These are phyloP conservation scores for Tychaedon coryphoeus DNA, from an alignment of 2,113 vertebrate genomes.

Conservation along the genomic window DNA sequence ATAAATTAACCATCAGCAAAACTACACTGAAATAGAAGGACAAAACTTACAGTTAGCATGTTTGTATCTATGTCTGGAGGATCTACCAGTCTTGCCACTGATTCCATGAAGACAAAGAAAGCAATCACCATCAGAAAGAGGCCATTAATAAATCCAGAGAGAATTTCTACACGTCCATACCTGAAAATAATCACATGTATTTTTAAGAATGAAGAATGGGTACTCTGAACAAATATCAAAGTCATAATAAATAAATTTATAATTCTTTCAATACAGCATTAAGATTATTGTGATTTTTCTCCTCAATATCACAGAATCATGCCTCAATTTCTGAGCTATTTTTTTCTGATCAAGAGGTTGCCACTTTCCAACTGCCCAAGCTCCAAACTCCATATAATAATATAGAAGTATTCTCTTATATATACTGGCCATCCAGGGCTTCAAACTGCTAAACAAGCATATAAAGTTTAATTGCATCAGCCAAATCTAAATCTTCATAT, in stretches of 20 bases:
- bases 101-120: constrained; percentile 97
- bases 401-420: neutral
- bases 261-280: neutral
- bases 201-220: neutral
- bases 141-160: constrained; percentile 97
- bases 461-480: neutral
- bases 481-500: neutral
- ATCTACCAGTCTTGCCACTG: constrained; percentile 88
- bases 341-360: neutral
- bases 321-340: neutral
- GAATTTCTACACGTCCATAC: constrained; percentile 95
- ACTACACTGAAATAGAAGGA: neutral
- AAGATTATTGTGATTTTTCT: neutral
- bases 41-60: constrained; percentile 93
- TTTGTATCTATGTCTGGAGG: constrained; percentile 97
- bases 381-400: neutral
- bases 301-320: neutral
- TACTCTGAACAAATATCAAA: neutral
- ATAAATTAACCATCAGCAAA: neutral
- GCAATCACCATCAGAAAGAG: constrained; percentile 98
- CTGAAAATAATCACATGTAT: constrained; percentile 68
- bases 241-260: neutral
- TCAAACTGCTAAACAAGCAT: neutral
- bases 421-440: neutral
- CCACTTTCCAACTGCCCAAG: neutral